These are phyloP conservation scores for Habroteleia sp. DNA, from an alignment of 2,888 invertebrate species.

Conservation along the genomic window DNA sequence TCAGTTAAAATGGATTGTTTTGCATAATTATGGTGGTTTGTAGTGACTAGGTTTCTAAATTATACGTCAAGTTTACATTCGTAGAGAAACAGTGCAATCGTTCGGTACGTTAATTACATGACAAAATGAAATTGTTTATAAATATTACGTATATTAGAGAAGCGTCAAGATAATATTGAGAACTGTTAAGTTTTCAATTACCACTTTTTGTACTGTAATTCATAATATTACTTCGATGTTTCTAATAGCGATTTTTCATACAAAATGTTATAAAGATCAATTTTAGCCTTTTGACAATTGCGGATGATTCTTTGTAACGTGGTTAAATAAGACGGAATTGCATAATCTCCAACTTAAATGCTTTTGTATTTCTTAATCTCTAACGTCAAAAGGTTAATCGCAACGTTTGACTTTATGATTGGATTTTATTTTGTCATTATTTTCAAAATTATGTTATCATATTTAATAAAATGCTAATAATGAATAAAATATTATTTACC, in stretches of 20 bases:
- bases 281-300: slow-evolving; percentile 31
- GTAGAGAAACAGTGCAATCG: slow-evolving; percentile 21
- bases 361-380: slow-evolving; percentile 19
- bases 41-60: slow-evolving; percentile 33
- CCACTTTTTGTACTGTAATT: slow-evolving; percentile 50
- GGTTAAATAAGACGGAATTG: slow-evolving; percentile 41
- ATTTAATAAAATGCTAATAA: slow-evolving; percentile 51
- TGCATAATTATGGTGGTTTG: slow-evolving; percentile 27
- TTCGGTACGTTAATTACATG: slow-evolving; percentile 38
- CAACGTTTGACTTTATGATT: slow-evolving; percentile 18
- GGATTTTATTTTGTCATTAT: slow-evolving; percentile 22
- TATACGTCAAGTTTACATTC: slow-evolving; percentile 12
- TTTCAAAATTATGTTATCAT: slow-evolving; percentile 34
- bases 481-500: slow-evolving; percentile 52
- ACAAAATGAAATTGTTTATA: slow-evolving; percentile 42
- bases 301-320: slow-evolving; percentile 28
- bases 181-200: slow-evolving; percentile 52
- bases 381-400: slow-evolving; percentile 30
- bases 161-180: slow-evolving; percentile 54
- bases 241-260: slow-evolving; percentile 49
- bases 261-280: slow-evolving; percentile 1
- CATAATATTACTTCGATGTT: slow-evolving; percentile 56
- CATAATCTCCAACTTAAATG: slow-evolving; percentile 34
- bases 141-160: slow-evolving; percentile 51
- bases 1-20: slow-evolving; percentile 50